These are phyloP conservation scores for Phortica magna DNA, from an alignment of 2,888 invertebrate genomes.

Conservation along the genomic window DNA sequence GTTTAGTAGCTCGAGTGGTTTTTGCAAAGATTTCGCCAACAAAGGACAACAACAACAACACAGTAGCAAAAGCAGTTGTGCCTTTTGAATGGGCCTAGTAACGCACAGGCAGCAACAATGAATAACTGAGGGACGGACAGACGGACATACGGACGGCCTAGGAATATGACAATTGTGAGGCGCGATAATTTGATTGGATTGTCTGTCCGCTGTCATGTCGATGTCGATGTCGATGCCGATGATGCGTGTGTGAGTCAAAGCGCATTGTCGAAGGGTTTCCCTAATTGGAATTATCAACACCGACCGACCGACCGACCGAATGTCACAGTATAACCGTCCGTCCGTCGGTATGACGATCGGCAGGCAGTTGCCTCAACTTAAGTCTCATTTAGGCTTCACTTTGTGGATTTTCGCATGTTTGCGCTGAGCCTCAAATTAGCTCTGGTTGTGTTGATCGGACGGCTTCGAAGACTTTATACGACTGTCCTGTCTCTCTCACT, in stretches of 20 bases:
- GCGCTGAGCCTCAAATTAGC: conserved; percentile 67
- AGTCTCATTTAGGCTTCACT: conserved; percentile 78
- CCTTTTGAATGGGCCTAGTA: conserved; percentile 40
- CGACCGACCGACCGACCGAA: background rate
- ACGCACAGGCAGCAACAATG: conserved; percentile 41
- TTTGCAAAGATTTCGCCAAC: conserved; percentile 9
- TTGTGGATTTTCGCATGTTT: conserved; percentile 77
- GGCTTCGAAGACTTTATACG: background rate
- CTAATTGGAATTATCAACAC: conserved; percentile 77
- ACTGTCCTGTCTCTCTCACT: background rate
- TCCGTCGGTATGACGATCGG: background rate
- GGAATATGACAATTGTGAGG: conserved; percentile 62
- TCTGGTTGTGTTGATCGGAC: conserved; percentile 55
- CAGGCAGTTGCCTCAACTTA: conserved; percentile 70
- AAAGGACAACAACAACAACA: background rate
- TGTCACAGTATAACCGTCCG: too few species aligned
- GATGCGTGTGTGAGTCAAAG: conserved; percentile 15
- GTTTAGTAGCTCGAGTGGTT: conserved; percentile 60
- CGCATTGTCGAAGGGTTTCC: conserved; percentile 45
- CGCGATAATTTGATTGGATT: conserved; percentile 77
- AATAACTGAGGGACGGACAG: conserved; percentile 4
- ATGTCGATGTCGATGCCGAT: conserved; percentile 50
- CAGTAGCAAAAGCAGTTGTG: background rate
- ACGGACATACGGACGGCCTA: conserved; percentile 36
- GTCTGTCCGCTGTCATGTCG: conserved; percentile 57